Conservation (phyloP, 37 sponge, comb jelly and placozoan genomes). For the Ephydatia muelleri region DNA sequence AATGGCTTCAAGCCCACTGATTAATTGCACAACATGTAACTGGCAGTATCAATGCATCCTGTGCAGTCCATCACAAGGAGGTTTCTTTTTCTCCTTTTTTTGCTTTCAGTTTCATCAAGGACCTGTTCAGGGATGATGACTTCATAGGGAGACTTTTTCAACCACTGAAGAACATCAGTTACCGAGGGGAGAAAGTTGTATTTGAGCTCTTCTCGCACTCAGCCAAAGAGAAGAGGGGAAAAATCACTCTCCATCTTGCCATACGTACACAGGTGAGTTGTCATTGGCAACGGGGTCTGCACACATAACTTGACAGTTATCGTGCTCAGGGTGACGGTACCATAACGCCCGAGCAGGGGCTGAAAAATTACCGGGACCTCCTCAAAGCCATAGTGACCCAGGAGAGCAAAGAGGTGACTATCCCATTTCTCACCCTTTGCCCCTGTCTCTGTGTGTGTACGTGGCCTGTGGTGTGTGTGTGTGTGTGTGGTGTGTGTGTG, state of each 20-base stretch:
- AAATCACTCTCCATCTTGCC: neutral
- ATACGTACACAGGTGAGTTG: constrained; percentile 6
- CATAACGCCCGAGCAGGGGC: neutral
- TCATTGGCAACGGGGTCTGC: neutral
- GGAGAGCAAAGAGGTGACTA: neutral
- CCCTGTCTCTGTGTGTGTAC: no score
- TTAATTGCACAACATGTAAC: neutral
- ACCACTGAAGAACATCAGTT: constrained; percentile 35
- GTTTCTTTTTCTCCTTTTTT: neutral
- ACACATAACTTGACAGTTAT: neutral
- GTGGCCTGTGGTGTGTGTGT: no score
- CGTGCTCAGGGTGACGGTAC: neutral
- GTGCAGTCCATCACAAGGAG: neutral
- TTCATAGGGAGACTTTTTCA: constrained; percentile 61
- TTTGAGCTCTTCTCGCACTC: constrained; percentile 53
- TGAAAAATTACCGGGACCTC: neutral
- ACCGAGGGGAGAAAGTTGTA: constrained; percentile 14
- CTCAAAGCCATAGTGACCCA: neutral
- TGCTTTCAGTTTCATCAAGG: constrained; percentile 12
- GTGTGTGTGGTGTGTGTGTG: no score
- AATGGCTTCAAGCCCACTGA: constrained; percentile 7
- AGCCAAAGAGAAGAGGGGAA: constrained; percentile 34
- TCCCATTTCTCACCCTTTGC: neutral
- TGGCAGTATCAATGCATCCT: neutral
- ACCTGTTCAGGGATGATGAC: constrained; percentile 54